Conservation (phyloP, 1,140 invertebrate species). For the Eupristina koningsbergeri region DNA sequence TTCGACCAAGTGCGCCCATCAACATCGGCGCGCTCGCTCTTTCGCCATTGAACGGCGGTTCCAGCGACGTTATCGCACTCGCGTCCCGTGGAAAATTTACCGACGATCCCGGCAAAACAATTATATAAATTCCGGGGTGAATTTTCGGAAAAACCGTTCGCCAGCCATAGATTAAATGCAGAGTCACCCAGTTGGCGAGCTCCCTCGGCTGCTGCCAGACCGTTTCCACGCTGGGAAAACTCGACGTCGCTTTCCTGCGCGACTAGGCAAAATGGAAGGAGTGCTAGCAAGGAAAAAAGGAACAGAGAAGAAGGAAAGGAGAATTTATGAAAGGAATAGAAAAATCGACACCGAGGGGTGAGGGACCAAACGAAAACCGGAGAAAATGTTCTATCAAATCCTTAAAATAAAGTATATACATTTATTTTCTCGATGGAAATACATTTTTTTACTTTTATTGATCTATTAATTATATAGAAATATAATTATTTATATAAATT, state of each 20-base stretch:
- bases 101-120: slow-evolving; percentile 70
- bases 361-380: background rate
- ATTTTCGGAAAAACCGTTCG: slow-evolving; percentile 70
- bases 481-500: too few relatives aligned
- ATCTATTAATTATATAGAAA: too few relatives aligned
- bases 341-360: slow-evolving; percentile 18
- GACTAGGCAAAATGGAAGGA: slow-evolving; percentile 13
- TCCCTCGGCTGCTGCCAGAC: background rate
- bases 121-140: slow-evolving; percentile 71
- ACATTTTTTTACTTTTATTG: too few relatives aligned
- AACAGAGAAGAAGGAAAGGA: background rate
- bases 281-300: too few relatives aligned
- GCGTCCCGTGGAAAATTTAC: slow-evolving; percentile 65
- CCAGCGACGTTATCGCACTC: slow-evolving; percentile 61
- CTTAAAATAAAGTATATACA: slow-evolving; percentile 10
- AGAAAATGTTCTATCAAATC: slow-evolving; percentile 16
- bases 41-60: background rate
- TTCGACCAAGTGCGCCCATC: slow-evolving; percentile 62
- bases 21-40: slow-evolving; percentile 57
- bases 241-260: slow-evolving; percentile 23
- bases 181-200: slow-evolving; percentile 51
- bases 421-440: background rate
- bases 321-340: slow-evolving; percentile 47
- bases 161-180: slow-evolving; percentile 69
- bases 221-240: slow-evolving; percentile 35